These are phyloP conservation scores for Drosophila rubida DNA, from an alignment of 2,888 invertebrate species.

Conservation along the genomic window DNA sequence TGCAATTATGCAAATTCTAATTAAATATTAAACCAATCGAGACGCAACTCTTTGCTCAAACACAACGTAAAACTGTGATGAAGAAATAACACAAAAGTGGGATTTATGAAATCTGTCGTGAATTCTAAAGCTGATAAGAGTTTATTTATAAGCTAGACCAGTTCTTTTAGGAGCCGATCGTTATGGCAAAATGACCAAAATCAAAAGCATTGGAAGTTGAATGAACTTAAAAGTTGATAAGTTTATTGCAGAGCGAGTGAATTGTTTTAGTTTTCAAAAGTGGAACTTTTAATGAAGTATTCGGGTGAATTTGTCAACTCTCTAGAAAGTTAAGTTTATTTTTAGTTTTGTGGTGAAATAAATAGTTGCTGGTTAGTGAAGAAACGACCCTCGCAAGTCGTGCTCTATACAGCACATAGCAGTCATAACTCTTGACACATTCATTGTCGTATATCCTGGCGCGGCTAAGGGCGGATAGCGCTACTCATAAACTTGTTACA, in stretches of 20 bases:
- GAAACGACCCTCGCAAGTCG: slow-evolving; percentile 32
- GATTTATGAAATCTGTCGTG: not conserved
- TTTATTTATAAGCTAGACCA: slow-evolving; percentile 15
- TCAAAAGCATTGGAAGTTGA: not conserved
- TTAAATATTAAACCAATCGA: not conserved
- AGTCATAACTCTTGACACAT: slow-evolving; percentile 39
- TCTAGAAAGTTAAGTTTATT: not conserved
- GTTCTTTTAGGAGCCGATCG: slow-evolving; percentile 1
- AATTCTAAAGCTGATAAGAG: slow-evolving; percentile 18
- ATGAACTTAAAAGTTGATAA: not conserved
- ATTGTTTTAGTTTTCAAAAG: not conserved
- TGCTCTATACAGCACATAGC: slow-evolving; percentile 16
- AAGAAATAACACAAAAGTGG: not conserved
- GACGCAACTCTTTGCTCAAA: not conserved
- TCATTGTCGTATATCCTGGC: slow-evolving; percentile 24
- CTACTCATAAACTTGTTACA: slow-evolving; percentile 70
- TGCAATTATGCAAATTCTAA: slow-evolving; percentile 2
- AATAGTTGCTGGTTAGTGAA: slow-evolving; percentile 6
- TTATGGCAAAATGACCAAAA: not conserved
- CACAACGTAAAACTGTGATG: no score
- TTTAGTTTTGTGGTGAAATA: not conserved
- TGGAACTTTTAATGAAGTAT: not conserved
- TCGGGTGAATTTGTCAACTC: not conserved
- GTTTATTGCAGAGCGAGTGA: not conserved
- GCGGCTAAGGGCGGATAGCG: slow-evolving; percentile 10